These are phyloP conservation scores for Psilopogon haemacephalus DNA, from an alignment of 2,113 vertebrate species.

Conservation along the genomic window DNA sequence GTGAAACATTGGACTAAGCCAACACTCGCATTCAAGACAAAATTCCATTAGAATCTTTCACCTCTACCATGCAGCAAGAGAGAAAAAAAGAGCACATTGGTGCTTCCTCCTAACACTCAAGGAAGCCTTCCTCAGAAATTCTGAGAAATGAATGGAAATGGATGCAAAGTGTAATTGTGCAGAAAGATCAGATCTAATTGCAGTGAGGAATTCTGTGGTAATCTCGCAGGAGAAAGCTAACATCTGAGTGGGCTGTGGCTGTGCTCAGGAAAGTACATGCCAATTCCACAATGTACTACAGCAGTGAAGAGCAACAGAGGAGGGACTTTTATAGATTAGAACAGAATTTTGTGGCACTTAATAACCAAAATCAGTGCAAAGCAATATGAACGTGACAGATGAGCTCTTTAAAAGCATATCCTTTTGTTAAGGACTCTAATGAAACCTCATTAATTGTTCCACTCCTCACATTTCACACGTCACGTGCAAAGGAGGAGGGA, in stretches of 20 bases:
- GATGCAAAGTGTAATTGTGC: constrained; percentile 2
- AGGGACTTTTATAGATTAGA: too few species aligned
- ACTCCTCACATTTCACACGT: neutral
- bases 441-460: neutral
- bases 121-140: neutral
- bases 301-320: neutral
- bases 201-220: constrained; percentile 10
- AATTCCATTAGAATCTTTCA: neutral
- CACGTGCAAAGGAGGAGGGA: neutral
- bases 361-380: constrained; percentile 12
- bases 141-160: neutral
- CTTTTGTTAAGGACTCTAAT: neutral
- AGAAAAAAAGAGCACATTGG: neutral
- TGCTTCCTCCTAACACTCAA: neutral
- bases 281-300: constrained; percentile 2
- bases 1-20: neutral
- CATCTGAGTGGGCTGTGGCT: constrained; percentile 27
- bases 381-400: neutral
- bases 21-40: neutral
- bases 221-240: neutral
- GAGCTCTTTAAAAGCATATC: neutral
- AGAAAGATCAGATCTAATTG: constrained; percentile 8
- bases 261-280: constrained; percentile 10
- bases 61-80: neutral
- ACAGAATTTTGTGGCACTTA: neutral